Evolutionary conservation across 2,113 vertebrate species (phyloP), one percentile per base, ranked within the genome.

Genomic region (Hemibagrus wyckioides): DNA sequence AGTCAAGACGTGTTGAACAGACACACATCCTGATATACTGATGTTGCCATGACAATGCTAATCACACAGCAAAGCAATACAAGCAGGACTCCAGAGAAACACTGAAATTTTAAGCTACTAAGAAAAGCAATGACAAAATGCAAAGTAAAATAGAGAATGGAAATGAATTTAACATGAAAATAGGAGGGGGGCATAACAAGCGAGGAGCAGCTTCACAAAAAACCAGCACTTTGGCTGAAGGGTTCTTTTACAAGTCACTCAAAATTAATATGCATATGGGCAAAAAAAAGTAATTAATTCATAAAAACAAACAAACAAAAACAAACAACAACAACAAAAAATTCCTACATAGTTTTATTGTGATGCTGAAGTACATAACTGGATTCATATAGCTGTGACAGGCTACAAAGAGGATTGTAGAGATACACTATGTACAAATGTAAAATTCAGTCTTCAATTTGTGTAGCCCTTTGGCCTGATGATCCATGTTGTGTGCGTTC

Each of bases 11-110:
- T 52, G 30, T 39, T 19, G 14, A 33, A 71, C 3, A 83, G 57
- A 65, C 56, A 82, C 25, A 65, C 50, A 25, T 59, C 61, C 33
- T 69, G n/a, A 77, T 28, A 10, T 41, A 25, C 81, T 23, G 44
- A 75, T 52, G 80, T 85, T 21, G n/a, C 85, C 84, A 54, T 41
- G 61, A 69, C 81, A n/a, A 71, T 14, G 7, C 50, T 48, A 25
- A 67, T 54, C 76, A 59, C 25, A 59, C 85, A 61, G 63, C 33
- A 83, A 48, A 28, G n/a, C n/a, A 73, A 56, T 30, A 52, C 48
- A 21, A 86, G n/a, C 36, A 48, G 15, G 76, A 36, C 4, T 48
- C 76, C 30, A 41, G 30, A 36, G 6, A 54, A 71, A 59, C 52
- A 39, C 30, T 81, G 77, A 36, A 36, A 80, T 57, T 36, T 56